Evolutionary conservation across 2,113 vertebrate genomes (phyloP), one percentile per base, ranked within the genome.

Genomic region (Caloenas nicobarica): DNA sequence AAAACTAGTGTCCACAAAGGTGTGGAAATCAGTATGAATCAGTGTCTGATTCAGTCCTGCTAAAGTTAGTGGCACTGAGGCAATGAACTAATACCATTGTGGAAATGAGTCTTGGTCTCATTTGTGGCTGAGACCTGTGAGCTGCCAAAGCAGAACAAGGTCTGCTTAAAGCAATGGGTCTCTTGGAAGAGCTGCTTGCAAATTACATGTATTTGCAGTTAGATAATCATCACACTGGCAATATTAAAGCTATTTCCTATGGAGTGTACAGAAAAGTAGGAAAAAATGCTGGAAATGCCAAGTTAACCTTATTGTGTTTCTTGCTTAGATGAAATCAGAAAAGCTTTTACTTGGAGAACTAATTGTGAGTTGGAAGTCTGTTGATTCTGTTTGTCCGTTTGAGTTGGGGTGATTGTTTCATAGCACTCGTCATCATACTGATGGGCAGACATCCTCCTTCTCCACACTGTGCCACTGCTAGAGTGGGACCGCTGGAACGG

Each of bases 401-500:
- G 29, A 19, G 13, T 17, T 66, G 42, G 10, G 2, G 4, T 31
- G 18, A 5, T 50, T 29, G 28, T 65, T 79, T 40, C 1, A 1
- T 10, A 13, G 71, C 7, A 1, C 16, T 81, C 44, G 40, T 54
- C 7, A 3, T 48, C 3, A 0, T 38, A 8, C 33, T 25, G 18
- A 31, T 38, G 58, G 23, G 71, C 58, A 86, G 60, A 31, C 12
- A 1, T 60, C 16, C 26, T 46, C 36, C 21, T 66, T 10, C n/a
- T 24, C 60, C n/a, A 8, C 6, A 0, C 17, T 36, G 17, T 4
- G 18, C 31, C 42, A 66, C 25, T 9, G 0, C 11, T 34, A 1
- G 40, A 33, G 28, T 5, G 22, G 34, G 31, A 8, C 56, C 28
- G 48, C 70, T 68, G 29, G 7, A 33, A 18, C 9, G 46, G 46